Evolutionary conservation across 2,888 invertebrate species (phyloP), one percentile per base, ranked within the genome.

Genomic region (Andrena trimmerana): DNA sequence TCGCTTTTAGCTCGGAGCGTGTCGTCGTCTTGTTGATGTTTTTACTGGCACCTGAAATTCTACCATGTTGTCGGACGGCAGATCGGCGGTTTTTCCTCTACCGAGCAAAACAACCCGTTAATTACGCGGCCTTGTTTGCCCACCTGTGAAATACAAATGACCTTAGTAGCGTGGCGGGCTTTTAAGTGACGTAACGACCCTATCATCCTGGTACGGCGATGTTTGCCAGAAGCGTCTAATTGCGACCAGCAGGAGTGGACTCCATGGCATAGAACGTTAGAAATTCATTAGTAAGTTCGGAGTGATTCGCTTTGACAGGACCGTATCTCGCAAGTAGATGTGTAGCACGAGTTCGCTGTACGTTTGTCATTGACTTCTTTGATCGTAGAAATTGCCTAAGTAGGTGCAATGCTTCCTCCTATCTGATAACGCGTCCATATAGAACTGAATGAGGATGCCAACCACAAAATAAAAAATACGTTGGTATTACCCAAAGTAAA

Each of bases 211-310:
- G 63, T 68, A 62, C 75, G 42, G 72, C 76, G 68, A 65, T 86
- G 81, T 87, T 88, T 87, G 84, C 69, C 48, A 57, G 69, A 66
- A 76, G 73, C 82, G 80, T 89, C 87, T 90, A 87, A 90, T 90
- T 84, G 77, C 82, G 72, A 78, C 72, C 62, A 68, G 52, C 81
- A 73, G 63, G 59, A 77, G 81, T 81, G 76, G 80, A 80, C 71
- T 77, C 31, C 27, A 42, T 66, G 72, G 63, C 50, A 77, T 66
- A 75, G 86, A 85, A 86, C 87, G 81, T 90, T 90, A 90, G 89
- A 90, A 89, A 90, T 90, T 90, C 90, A 90, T 90, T 90, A 90
- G 80, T 78, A 86, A 88, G 84, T 86, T 86, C 82, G 77, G 48
- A 65, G 78, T 72, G 81, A 88, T 78, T 88, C 69, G 50, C 79